phyloP scores from a whole-genome alignment of 2,113 vertebrate species.

The Ornithorhynchus anatinus region DNA sequence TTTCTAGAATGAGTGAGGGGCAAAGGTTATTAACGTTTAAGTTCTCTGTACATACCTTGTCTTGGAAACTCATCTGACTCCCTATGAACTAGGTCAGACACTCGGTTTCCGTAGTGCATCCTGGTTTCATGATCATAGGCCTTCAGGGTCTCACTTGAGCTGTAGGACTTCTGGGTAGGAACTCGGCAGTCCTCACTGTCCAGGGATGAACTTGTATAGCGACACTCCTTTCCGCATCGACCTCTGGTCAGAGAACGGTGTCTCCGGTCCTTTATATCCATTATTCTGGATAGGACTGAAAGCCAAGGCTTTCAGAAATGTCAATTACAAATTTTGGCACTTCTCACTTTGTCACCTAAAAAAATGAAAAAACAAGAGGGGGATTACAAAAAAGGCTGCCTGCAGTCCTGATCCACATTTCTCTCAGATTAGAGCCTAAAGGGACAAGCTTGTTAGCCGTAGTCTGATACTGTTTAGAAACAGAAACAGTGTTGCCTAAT shows the following conservation, averaged over 20 bases:
- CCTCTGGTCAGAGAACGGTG: conserved; percentile 90
- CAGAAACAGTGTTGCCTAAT: too few species aligned
- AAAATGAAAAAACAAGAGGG: background rate
- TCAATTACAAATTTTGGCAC: background rate
- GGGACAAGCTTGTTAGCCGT: background rate
- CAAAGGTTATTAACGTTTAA: background rate
- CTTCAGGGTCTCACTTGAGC: conserved; percentile 95
- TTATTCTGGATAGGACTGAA: conserved; percentile 38
- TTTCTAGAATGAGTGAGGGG: background rate
- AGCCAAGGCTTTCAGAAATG: background rate
- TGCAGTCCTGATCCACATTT: background rate
- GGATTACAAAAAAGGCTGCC: background rate
- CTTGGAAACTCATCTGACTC: conserved; percentile 93
- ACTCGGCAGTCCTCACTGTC: conserved; percentile 92
- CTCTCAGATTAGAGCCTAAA: background rate
- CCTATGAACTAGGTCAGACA: conserved; percentile 92
- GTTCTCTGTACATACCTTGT: conserved; percentile 78
- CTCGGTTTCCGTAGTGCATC: conserved; percentile 90
- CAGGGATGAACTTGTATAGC: conserved; percentile 90
- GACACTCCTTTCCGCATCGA: conserved; percentile 87
- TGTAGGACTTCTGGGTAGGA: conserved; percentile 96
- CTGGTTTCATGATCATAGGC: conserved; percentile 93
- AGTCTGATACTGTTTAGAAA: background rate
- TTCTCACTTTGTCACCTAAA: conserved; percentile 59
- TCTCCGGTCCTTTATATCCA: conserved; percentile 93